Evolutionary conservation across 2,888 invertebrate species (phyloP).

Genomic region (Trilocha varians): DNA sequence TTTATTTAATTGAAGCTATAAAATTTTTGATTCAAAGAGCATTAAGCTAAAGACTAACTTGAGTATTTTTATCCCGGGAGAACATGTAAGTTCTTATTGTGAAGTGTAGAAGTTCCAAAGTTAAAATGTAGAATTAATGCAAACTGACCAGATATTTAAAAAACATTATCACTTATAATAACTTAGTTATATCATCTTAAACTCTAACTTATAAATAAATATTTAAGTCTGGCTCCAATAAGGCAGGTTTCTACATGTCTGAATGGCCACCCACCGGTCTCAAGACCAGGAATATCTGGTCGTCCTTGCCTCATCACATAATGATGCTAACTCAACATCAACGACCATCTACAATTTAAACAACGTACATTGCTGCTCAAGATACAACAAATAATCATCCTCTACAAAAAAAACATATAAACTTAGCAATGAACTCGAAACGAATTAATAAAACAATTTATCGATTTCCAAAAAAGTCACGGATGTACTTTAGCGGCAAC

Average conservation of each 20-base stretch:
- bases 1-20: no score
- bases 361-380: not conserved
- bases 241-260: conserved; percentile 8
- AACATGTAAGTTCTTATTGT: no score
- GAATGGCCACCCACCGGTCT: conserved; percentile 5
- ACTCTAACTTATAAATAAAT: no score
- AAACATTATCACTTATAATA: no score
- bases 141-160: no score
- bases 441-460: not conserved
- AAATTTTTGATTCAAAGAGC: no score
- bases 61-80: no score
- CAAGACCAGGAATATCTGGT: conserved; percentile 7
- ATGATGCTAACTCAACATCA: not conserved
- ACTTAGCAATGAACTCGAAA: not conserved
- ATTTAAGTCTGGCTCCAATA: conserved; percentile 1
- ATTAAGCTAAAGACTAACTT: no score
- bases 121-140: no score
- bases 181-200: no score
- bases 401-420: not conserved
- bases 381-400: not conserved
- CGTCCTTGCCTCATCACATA: conserved; percentile 1
- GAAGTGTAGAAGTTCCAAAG: no score
- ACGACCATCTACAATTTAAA: not conserved
- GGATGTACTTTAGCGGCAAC: conserved; percentile 1
- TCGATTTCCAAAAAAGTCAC: conserved; percentile 1